Conservation (phyloP, 2,888 invertebrate genomes). For the Fissipunctia ypsillon region DNA sequence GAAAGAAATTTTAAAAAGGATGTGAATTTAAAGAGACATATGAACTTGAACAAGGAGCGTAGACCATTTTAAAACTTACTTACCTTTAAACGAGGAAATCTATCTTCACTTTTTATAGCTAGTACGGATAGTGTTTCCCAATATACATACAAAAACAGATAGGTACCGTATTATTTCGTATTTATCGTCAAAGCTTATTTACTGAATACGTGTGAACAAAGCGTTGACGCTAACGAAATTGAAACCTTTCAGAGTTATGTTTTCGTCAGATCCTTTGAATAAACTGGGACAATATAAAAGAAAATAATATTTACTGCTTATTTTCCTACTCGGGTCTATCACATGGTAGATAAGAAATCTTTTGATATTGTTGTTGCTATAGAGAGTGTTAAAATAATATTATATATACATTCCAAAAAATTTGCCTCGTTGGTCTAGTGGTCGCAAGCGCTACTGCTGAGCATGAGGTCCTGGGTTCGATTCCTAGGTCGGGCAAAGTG, state of each 20-base stretch:
- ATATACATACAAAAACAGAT: background rate
- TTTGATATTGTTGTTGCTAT: constrained; percentile 3
- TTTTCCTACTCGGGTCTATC: constrained; percentile 13
- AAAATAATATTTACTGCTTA: constrained; percentile 24
- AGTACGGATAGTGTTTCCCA: background rate
- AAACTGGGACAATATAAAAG: constrained; percentile 29
- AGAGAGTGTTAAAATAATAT: background rate
- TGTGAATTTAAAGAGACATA: background rate
- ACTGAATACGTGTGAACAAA: constrained; percentile 42
- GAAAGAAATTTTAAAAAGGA: too few species aligned
- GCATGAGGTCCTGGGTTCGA: too few species aligned
- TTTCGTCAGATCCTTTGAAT: constrained; percentile 45
- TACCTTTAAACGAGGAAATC: background rate
- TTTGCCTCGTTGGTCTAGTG: too few species aligned
- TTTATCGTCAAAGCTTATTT: constrained; percentile 31
- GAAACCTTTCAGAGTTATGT: constrained; percentile 41
- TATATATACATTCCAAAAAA: background rate
- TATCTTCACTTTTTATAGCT: background rate
- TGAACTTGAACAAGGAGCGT: background rate
- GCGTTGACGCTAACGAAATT: constrained; percentile 46
- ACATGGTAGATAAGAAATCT: background rate
- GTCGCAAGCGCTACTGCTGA: too few species aligned
- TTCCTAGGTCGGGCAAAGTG: too few species aligned
- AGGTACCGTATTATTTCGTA: constrained; percentile 16
- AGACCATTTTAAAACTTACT: background rate